Base-by-base conservation (phyloP, 2,113 vertebrate genomes). In the Prolemur simus region DNA sequence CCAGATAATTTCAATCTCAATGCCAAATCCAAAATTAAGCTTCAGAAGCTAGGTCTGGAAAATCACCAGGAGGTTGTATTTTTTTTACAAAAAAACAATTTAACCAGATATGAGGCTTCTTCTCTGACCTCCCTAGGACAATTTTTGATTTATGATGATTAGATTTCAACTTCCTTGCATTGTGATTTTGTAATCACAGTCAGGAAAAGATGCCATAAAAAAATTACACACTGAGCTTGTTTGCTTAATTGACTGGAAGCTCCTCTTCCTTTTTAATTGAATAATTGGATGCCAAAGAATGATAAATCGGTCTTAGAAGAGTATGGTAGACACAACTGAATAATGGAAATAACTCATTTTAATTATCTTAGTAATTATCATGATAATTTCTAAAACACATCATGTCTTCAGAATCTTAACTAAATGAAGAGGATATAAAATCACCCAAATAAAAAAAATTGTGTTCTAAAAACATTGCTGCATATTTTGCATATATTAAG, bases 161-260 rank as follows among this genome's bases (percentile, higher is more conserved):
- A 96, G 39, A 85, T 80, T 13, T 90, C 45, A 96, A 76, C 27
- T 86, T 83, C 60, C 47, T 87, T 29, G 47, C n/a, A 27, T 4
- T 95, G 32, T 81, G 85, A 64, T 97, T 98, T 92, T 96, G 32
- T 94, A 86, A 96, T 96, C 52, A 94, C 6, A 92, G 27, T 89
- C 92, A 91, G 89, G 81, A 91, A 68, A 98, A 73, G 60, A 4
- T 89, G 11, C 15, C 45, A 96, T 85, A 93, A 92, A 96, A 97
- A 88, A 94, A 73, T 12, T 69, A 27, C 18, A 25, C 60, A 76
- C 68, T 80, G 49, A 64, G 4, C 83, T 96, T 98, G 6, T 87
- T 97, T 98, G 73, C 49, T 97, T 98, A 97, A 97, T 71, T 97
- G 83, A 92, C 82, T 98, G 56, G 74, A 91, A 97, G 92, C 32